phyloP scores from a whole-genome alignment of 2,888 invertebrate genomes.

The Chironomus tentans region DNA sequence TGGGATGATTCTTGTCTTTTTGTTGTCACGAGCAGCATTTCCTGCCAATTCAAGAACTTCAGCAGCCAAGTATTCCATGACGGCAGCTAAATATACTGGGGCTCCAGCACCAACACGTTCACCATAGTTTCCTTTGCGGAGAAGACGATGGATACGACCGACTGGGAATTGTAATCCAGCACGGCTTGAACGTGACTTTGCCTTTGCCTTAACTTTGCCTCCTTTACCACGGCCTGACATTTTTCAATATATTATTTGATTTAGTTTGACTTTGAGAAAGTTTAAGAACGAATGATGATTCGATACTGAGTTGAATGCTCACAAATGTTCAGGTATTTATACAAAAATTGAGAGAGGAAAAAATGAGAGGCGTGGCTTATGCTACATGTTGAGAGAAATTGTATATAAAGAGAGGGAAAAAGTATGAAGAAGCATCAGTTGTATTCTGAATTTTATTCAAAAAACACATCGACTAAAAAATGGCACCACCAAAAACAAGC shows the following conservation, averaged over 20 bases:
- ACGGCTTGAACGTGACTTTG: conserved; percentile 5
- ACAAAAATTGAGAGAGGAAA: neutral
- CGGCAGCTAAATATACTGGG: conserved; percentile 47
- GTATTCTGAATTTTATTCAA: neutral
- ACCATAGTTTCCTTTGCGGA: conserved; percentile 3
- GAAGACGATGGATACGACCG: neutral
- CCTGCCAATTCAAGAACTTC: conserved; percentile 56
- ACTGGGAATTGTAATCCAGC: conserved; percentile 5
- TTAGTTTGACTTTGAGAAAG: neutral
- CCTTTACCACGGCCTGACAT: conserved; percentile 44
- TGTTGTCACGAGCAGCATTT: conserved; percentile 53
- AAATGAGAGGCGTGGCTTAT: conserved; percentile 7
- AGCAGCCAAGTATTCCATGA: conserved; percentile 58
- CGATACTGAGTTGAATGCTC: neutral
- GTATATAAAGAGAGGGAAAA: neutral
- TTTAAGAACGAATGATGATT: neutral
- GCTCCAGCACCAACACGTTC: conserved; percentile 35
- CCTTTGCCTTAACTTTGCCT: conserved; percentile 20
- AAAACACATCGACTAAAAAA: conserved; percentile 2
- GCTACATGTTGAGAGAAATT: neutral
- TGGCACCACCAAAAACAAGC: conserved; percentile 40
- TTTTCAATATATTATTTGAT: conserved; percentile 28
- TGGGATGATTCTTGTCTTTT: conserved; percentile 44
- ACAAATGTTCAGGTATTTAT: neutral
- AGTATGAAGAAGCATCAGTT: neutral